Evolutionary conservation across 2,113 vertebrate genomes (phyloP).

Genomic region (Gorsachius goisagi): DNA sequence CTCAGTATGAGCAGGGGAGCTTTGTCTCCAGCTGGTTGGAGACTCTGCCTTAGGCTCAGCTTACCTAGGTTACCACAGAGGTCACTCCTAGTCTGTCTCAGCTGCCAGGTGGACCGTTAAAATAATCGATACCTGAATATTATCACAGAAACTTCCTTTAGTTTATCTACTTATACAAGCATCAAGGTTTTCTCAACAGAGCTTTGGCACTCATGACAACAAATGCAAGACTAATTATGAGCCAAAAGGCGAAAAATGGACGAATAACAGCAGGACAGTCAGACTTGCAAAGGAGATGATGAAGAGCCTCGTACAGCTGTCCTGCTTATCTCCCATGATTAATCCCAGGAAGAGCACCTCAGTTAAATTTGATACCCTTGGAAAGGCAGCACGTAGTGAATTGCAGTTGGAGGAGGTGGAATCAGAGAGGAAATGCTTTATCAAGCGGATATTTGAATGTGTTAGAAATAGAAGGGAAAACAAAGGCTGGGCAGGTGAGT

Average conservation of each 20-base stretch:
- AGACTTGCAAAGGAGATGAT: neutral
- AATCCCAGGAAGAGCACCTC: neutral
- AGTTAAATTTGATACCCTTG: neutral
- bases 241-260: neutral
- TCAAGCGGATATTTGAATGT: neutral
- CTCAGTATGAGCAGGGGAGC: neutral
- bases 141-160: neutral
- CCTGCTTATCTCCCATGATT: neutral
- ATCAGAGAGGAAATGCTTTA: neutral
- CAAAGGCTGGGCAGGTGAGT: constrained; percentile 44
- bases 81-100: neutral
- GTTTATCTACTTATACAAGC: neutral
- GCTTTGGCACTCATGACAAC: neutral
- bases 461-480: constrained; percentile 16
- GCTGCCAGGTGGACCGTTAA: neutral
- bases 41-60: neutral
- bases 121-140: neutral
- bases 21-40: neutral
- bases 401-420: neutral
- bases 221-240: neutral
- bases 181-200: neutral
- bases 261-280: neutral
- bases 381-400: neutral
- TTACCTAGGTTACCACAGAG: neutral
- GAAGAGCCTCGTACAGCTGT: neutral